A percentile compares a stretch with the other conserved stretches of the same genome.
Conservation (phyloP, 2,113 vertebrate genomes). For the Chaetodon auriga region DNA sequence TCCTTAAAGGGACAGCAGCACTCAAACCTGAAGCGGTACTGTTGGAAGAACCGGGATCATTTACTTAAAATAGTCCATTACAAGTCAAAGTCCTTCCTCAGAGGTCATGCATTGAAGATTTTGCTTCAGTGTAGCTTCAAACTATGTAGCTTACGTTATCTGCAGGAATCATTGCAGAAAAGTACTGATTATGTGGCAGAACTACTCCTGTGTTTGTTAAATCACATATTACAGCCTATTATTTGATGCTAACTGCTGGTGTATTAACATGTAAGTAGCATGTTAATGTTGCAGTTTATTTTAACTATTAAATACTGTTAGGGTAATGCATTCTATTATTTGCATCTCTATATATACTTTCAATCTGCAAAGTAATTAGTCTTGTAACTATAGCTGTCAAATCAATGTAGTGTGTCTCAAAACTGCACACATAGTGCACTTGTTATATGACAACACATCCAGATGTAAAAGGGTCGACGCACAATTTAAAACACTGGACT, state of each 20-base stretch:
- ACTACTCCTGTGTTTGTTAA: not conserved
- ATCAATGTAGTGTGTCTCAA: no score
- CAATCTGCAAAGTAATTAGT: no score
- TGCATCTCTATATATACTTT: not conserved
- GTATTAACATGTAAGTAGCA: not conserved
- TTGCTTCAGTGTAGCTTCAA: no score
- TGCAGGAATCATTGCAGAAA: not conserved
- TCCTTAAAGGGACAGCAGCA: conserved; percentile 70
- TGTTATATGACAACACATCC: no score
- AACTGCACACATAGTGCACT: no score
- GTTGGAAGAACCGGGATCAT: not conserved
- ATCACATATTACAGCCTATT: not conserved
- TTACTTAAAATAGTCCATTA: not conserved
- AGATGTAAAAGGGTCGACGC: no score
- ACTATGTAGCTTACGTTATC: not conserved
- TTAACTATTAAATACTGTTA: not conserved
- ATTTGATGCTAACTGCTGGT: not conserved
- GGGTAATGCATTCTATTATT: not conserved
- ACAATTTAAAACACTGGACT: no score
- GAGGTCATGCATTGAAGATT: no score
- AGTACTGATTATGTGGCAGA: not conserved
- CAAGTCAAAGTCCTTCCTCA: not conserved
- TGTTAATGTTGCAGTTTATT: not conserved
- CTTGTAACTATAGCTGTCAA: no score
- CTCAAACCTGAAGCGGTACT: no score